These are phyloP conservation scores for Pteronura brasiliensis DNA, from an alignment of 2,113 vertebrate species.

Conservation along the genomic window DNA sequence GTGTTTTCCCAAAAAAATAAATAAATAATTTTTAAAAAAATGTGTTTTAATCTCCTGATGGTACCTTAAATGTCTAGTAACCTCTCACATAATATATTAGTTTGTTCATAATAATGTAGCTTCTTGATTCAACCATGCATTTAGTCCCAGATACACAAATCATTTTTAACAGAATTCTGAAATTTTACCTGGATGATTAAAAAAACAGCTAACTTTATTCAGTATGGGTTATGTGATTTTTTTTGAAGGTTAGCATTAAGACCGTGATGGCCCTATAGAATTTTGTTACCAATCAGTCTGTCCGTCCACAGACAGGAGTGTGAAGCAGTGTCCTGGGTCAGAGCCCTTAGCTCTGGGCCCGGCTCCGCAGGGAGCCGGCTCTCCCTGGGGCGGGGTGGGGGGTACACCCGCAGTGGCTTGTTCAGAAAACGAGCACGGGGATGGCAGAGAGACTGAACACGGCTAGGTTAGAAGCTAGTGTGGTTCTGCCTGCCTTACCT, in stretches of 20 bases:
- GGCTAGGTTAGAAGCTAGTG: neutral
- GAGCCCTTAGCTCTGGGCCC: neutral
- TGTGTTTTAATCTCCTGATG: neutral
- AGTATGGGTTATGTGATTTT: neutral
- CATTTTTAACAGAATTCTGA: neutral
- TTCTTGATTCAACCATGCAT: neutral
- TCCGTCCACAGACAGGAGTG: too few species aligned
- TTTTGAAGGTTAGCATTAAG: neutral
- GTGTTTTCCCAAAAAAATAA: neutral
- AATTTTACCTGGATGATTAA: neutral
- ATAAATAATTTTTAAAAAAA: too few species aligned
- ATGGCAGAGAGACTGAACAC: neutral
- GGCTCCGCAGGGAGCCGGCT: too few species aligned
- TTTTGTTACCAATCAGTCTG: neutral
- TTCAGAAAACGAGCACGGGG: neutral
- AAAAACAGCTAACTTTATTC: neutral
- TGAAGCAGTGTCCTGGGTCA: accelerated
- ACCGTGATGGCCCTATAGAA: neutral
- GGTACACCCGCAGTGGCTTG: accelerated
- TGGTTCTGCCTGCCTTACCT: accelerated
- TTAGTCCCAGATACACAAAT: neutral
- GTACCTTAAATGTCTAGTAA: neutral
- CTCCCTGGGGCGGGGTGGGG: accelerated
- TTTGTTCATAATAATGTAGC: neutral
- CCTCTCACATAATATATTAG: neutral